These are phyloP conservation scores for Pantala flavescens DNA, from an alignment of 1,140 invertebrate genomes.

Conservation along the genomic window DNA sequence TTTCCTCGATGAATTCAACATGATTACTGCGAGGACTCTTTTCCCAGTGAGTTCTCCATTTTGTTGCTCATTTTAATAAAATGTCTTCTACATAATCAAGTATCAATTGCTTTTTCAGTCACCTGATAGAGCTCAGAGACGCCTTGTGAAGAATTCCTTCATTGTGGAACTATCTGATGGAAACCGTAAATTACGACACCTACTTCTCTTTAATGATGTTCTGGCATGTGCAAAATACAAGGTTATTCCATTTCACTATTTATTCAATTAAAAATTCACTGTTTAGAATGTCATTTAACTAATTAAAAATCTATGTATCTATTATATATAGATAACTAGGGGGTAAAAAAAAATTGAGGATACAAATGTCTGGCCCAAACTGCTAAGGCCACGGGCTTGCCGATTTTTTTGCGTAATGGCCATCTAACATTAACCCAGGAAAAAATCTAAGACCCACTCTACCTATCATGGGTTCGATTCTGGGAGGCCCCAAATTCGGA, in stretches of 20 bases:
- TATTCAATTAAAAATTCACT: background rate
- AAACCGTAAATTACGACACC: slow-evolving; percentile 78
- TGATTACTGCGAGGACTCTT: slow-evolving; percentile 73
- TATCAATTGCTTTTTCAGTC: slow-evolving; percentile 41
- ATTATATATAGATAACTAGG: too few species aligned
- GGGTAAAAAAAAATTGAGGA: too few species aligned
- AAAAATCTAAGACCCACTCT: too few species aligned
- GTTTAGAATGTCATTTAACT: too few species aligned
- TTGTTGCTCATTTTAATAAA: background rate
- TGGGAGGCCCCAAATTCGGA: too few species aligned
- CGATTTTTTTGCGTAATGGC: too few species aligned
- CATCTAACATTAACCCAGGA: too few species aligned
- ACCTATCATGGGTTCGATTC: too few species aligned
- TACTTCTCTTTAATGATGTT: slow-evolving; percentile 91
- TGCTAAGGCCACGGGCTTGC: too few species aligned
- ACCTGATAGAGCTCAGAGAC: slow-evolving; percentile 65
- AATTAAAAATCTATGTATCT: too few species aligned
- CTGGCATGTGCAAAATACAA: slow-evolving; percentile 93
- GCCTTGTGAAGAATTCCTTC: slow-evolving; percentile 89
- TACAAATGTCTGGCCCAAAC: too few species aligned
- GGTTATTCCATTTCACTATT: slow-evolving; percentile 33
- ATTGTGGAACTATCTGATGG: slow-evolving; percentile 83
- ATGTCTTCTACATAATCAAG: background rate
- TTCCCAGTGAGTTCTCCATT: slow-evolving; percentile 56
- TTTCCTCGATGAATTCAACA: slow-evolving; percentile 84